These are phyloP conservation scores for Cabera pusaria DNA, from an alignment of 2,888 invertebrate species.

Conservation along the genomic window DNA sequence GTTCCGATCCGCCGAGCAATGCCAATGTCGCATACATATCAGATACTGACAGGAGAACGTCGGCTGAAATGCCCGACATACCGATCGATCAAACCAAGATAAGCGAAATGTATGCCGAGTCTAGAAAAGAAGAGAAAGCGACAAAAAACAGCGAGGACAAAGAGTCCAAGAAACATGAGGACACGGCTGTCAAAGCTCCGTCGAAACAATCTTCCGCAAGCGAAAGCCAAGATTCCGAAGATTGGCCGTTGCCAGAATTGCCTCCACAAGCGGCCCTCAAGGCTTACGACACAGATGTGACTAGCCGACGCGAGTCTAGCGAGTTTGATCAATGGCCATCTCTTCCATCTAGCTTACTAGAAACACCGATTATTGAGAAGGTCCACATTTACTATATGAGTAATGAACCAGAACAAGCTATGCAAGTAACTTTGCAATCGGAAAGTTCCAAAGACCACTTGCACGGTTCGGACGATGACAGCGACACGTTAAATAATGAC, in stretches of 20 bases:
- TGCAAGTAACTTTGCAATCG: conserved; percentile 87
- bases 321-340: conserved; percentile 93
- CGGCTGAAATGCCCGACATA: conserved; percentile 93
- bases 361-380: conserved; percentile 88
- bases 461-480: conserved; percentile 86
- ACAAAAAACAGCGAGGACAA: conserved; percentile 49
- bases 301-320: conserved; percentile 77
- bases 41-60: conserved; percentile 90
- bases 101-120: conserved; percentile 81
- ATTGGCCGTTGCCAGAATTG: conserved; percentile 90
- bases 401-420: conserved; percentile 90
- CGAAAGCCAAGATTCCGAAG: conserved; percentile 89
- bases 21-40: conserved; percentile 90
- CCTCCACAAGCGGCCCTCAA: conserved; percentile 81
- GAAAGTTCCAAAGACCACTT: conserved; percentile 87
- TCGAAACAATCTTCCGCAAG: conserved; percentile 74
- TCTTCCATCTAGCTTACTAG: conserved; percentile 88
- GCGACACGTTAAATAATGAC: conserved; percentile 87
- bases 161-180: conserved; percentile 49
- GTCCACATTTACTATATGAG: conserved; percentile 91
- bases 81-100: conserved; percentile 88
- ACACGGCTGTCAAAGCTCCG: conserved; percentile 57
- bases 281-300: conserved; percentile 44
- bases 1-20: conserved; percentile 92
- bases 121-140: conserved; percentile 70